Conservation (phyloP, 2,797 vertebrate genomes). For the Pseudochirops cupreus region DNA sequence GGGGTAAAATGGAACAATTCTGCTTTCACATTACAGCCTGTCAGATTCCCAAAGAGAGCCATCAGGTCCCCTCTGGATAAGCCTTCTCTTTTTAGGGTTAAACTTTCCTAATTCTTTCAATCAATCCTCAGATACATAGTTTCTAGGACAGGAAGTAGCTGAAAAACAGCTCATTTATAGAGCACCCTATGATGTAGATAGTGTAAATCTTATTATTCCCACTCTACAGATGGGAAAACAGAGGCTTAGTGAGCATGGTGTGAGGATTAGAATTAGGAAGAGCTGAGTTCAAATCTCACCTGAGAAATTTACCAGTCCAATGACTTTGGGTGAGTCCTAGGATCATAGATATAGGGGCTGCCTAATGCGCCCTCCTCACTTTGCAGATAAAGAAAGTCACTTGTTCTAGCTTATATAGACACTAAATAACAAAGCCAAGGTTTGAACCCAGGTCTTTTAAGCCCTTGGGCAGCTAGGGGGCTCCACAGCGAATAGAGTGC, state of each 20-base stretch:
- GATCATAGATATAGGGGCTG: neutral
- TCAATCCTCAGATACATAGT: neutral
- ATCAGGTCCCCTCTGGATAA: neutral
- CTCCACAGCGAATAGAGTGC: no score
- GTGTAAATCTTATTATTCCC: neutral
- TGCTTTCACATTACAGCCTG: neutral
- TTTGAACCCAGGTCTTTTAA: neutral
- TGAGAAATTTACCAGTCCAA: neutral
- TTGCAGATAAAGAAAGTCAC: neutral
- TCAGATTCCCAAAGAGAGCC: neutral
- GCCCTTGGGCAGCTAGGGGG: no score
- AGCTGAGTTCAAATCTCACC: neutral
- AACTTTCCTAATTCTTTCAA: neutral
- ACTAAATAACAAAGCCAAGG: neutral
- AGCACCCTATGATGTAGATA: neutral
- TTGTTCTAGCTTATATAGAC: neutral
- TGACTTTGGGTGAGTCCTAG: neutral
- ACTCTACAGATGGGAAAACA: neutral
- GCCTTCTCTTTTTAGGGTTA: neutral
- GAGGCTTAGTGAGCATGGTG: neutral
- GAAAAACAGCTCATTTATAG: neutral
- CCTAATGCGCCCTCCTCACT: neutral
- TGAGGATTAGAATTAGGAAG: neutral
- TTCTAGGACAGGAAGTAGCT: neutral
- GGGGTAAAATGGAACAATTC: neutral